phyloP scores from a whole-genome alignment of 1,140 invertebrate genomes.

The Ceratosolen fusciceps region DNA sequence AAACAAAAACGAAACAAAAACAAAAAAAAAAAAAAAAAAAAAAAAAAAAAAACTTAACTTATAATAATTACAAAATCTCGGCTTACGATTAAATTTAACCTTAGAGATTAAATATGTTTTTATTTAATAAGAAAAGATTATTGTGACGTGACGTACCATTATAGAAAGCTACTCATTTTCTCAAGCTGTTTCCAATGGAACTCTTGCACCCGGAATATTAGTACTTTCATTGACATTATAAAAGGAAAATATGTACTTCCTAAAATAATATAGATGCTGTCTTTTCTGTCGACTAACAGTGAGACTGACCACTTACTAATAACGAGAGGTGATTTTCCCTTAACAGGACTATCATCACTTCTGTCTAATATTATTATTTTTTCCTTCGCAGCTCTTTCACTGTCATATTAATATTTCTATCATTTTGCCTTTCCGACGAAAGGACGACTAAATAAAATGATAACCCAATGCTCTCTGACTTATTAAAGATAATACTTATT shows the following conservation, averaged over 20 bases:
- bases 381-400: slow-evolving; percentile 23
- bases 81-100: not conserved
- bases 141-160: not conserved
- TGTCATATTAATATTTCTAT: slow-evolving; percentile 32
- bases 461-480: slow-evolving; percentile 44
- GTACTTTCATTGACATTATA: not conserved
- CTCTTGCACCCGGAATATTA: not conserved
- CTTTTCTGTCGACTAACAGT: slow-evolving; percentile 24
- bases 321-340: slow-evolving; percentile 16
- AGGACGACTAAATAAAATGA: slow-evolving; percentile 23
- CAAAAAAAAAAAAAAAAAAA: too few relatives aligned
- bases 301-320: slow-evolving; percentile 44
- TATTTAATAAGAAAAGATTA: not conserved
- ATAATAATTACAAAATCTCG: not conserved
- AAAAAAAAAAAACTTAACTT: too few relatives aligned
- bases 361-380: not conserved
- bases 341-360: slow-evolving; percentile 26
- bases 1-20: too few relatives aligned
- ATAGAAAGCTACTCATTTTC: slow-evolving; percentile 11
- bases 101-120: slow-evolving; percentile 1
- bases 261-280: slow-evolving; percentile 19
- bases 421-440: slow-evolving; percentile 15
- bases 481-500: slow-evolving; percentile 42
- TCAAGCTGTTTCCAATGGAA: not conserved
- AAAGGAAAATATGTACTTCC: slow-evolving; percentile 4